These are phyloP conservation scores for Atlantisia rogersi DNA, from an alignment of 2,113 vertebrate genomes.

Conservation along the genomic window DNA sequence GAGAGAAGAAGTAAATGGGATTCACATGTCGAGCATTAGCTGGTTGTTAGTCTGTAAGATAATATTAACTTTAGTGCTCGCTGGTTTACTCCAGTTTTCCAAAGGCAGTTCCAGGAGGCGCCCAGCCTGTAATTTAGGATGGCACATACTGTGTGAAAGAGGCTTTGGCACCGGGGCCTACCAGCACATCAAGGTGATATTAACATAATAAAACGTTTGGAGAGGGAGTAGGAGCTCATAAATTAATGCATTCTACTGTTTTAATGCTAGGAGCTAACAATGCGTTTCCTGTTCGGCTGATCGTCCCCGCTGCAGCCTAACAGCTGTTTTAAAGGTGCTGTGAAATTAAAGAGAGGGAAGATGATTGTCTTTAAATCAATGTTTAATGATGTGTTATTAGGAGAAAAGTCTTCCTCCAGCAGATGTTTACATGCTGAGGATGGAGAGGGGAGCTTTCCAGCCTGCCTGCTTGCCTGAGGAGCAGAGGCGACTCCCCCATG, in stretches of 20 bases:
- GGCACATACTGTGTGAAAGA: conserved; percentile 57
- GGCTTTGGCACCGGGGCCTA: conserved; percentile 53
- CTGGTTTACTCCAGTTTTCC: conserved; percentile 61
- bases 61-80: conserved; percentile 67
- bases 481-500: fast-evolving
- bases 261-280: conserved; percentile 66
- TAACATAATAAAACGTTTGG: conserved; percentile 62
- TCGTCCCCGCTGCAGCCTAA: conserved; percentile 38
- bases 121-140: conserved; percentile 67
- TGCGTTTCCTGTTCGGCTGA: conserved; percentile 62
- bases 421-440: conserved; percentile 45
- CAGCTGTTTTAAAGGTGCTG: conserved; percentile 72
- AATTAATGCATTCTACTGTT: conserved; percentile 74
- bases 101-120: conserved; percentile 48
- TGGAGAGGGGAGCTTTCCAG: neutral
- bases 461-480: neutral
- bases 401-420: conserved; percentile 47
- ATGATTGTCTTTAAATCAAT: conserved; percentile 72
- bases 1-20: conserved; percentile 63
- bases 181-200: conserved; percentile 62
- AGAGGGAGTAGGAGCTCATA: conserved; percentile 64
- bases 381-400: conserved; percentile 69
- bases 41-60: conserved; percentile 68
- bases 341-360: conserved; percentile 65
- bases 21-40: conserved; percentile 65